Evolutionary conservation across 2,797 vertebrate genomes (phyloP).

Genomic region (Chromobotia macracanthus): DNA sequence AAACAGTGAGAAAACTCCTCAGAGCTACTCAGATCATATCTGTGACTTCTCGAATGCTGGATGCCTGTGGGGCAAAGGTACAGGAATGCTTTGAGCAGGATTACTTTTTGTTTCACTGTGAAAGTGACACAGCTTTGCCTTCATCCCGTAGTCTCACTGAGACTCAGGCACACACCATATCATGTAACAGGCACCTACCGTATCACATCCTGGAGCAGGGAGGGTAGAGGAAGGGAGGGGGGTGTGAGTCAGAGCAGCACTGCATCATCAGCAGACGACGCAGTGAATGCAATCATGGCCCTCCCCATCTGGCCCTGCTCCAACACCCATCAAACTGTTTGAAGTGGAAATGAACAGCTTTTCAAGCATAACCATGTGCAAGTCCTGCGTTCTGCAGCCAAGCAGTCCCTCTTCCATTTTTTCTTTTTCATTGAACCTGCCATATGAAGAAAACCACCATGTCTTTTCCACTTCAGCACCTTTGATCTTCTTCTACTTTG

Average conservation of each 20-base stretch:
- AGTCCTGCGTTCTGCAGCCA: slow-evolving; percentile 41
- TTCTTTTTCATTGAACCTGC: background rate
- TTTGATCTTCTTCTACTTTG: slow-evolving; percentile 63
- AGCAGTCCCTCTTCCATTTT: slow-evolving; percentile 29
- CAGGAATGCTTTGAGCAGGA: slow-evolving; percentile 60
- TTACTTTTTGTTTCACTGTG: slow-evolving; percentile 65
- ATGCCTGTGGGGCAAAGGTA: slow-evolving; percentile 57
- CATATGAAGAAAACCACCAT: slow-evolving; percentile 35
- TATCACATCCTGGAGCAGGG: slow-evolving; percentile 70
- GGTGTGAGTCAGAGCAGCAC: slow-evolving; percentile 63
- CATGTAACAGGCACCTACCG: slow-evolving; percentile 90
- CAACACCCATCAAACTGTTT: slow-evolving; percentile 64
- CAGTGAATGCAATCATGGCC: slow-evolving; percentile 54
- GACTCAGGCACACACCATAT: slow-evolving; percentile 80
- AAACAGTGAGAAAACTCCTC: slow-evolving; percentile 49
- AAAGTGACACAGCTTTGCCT: slow-evolving; percentile 61
- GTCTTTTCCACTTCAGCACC: slow-evolving; percentile 64
- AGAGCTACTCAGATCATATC: slow-evolving; percentile 49
- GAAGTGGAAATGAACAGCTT: slow-evolving; percentile 68
- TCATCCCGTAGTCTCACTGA: slow-evolving; percentile 75
- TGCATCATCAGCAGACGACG: slow-evolving; percentile 71
- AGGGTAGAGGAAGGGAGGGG: slow-evolving; percentile 49
- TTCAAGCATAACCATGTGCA: slow-evolving; percentile 46
- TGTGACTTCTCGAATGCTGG: slow-evolving; percentile 43
- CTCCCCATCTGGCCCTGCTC: slow-evolving; percentile 64